Conservation (phyloP, 2,888 invertebrate genomes). For the Melinopterus prodromus region DNA sequence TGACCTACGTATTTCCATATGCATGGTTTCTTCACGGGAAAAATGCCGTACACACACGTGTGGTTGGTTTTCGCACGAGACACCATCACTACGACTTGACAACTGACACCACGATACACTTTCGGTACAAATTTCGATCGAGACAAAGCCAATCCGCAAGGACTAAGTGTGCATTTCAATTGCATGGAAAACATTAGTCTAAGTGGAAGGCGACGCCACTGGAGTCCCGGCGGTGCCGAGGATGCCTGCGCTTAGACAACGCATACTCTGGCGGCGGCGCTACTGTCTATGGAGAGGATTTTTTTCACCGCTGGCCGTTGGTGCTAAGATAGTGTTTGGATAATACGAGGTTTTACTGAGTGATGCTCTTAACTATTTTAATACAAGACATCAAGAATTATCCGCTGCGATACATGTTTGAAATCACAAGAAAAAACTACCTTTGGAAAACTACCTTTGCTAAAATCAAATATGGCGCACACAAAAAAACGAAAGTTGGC, state of each 20-base stretch:
- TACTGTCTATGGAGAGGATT: not conserved
- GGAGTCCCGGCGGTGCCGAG: not conserved
- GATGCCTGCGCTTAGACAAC: not conserved
- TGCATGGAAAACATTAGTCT: conserved; percentile 22
- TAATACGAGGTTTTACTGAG: not conserved
- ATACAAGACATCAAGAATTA: too few relatives aligned
- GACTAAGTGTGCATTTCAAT: not conserved
- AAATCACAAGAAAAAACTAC: too few relatives aligned
- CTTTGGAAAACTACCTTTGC: too few relatives aligned
- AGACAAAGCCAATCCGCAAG: conserved; percentile 9
- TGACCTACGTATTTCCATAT: not conserved
- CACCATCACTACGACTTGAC: not conserved
- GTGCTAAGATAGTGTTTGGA: not conserved
- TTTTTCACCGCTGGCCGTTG: not conserved
- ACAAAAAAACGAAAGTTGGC: too few relatives aligned
- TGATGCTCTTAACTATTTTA: too few relatives aligned
- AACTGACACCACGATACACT: not conserved
- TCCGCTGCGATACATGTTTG: too few relatives aligned
- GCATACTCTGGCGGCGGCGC: not conserved
- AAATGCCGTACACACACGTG: not conserved
- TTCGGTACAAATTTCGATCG: conserved; percentile 6
- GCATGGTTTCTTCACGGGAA: not conserved
- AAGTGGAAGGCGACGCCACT: not conserved
- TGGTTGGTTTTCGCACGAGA: not conserved
- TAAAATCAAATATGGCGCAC: too few relatives aligned